Percentiles rank a stretch among this genome's conserved stretches.
phyloP scores from a whole-genome alignment of 2,888 invertebrate species.

The Drosophila villosipedis region DNA sequence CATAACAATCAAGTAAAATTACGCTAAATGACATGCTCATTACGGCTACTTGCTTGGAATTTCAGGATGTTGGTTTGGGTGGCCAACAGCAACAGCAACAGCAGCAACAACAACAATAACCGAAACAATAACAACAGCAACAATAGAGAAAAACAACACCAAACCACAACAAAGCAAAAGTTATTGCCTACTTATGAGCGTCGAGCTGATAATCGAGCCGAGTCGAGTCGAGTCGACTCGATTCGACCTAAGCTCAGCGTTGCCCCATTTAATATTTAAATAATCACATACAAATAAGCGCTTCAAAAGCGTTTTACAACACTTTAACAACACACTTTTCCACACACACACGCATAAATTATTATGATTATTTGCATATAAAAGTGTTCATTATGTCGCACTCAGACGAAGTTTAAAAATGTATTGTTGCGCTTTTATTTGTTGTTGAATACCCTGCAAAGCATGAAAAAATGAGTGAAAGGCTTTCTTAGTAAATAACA shows the following conservation, averaged over 20 bases:
- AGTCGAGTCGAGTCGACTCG: constrained; percentile 12
- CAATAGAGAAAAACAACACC: constrained; percentile 45
- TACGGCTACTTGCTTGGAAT: constrained; percentile 55
- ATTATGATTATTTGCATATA: constrained; percentile 74
- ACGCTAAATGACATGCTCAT: constrained; percentile 80
- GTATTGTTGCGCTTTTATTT: constrained; percentile 10
- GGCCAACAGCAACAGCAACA: neutral
- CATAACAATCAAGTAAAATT: constrained; percentile 77
- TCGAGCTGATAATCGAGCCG: constrained; percentile 43
- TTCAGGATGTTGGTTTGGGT: constrained; percentile 1
- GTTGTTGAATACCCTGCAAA: constrained; percentile 26
- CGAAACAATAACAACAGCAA: constrained; percentile 8
- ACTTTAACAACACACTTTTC: constrained; percentile 53
- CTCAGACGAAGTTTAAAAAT: constrained; percentile 31
- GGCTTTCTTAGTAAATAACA: neutral
- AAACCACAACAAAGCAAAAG: constrained; percentile 67
- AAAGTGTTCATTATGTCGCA: constrained; percentile 73
- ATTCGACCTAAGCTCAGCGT: constrained; percentile 34
- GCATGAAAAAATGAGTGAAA: neutral
- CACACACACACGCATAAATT: constrained; percentile 31
- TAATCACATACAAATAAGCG: constrained; percentile 76
- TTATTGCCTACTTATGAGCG: constrained; percentile 79
- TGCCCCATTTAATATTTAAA: constrained; percentile 75
- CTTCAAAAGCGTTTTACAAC: constrained; percentile 70
- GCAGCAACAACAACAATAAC: neutral